Evolutionary conservation across 2,797 vertebrate genomes (phyloP).

Genomic region (Myotis myotis): DNA sequence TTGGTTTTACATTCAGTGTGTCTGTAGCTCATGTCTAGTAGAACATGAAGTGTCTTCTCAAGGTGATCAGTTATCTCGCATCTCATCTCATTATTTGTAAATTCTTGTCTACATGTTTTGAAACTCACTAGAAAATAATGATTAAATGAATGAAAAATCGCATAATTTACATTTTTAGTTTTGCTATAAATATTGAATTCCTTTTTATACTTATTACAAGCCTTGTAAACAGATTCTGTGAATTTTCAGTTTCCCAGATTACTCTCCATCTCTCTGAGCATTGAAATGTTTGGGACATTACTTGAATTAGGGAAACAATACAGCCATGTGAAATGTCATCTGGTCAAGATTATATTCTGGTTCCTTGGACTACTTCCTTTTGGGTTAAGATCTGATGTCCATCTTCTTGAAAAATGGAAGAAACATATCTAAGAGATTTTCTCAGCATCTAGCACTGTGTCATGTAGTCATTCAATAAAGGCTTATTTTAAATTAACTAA

Average conservation of each 20-base stretch:
- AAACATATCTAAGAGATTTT: neutral
- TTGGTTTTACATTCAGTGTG: neutral
- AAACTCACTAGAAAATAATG: slow-evolving; percentile 18
- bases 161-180: neutral
- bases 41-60: neutral
- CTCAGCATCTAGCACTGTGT: neutral
- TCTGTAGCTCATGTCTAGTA: neutral
- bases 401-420: neutral
- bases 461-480: neutral
- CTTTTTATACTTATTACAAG: neutral
- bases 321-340: neutral
- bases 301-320: neutral
- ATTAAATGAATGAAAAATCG: slow-evolving; percentile 16
- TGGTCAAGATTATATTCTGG: neutral
- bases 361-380: neutral
- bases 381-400: neutral
- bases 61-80: neutral
- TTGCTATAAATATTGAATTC: slow-evolving; percentile 11
- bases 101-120: neutral
- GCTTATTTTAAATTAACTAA: slow-evolving; percentile 12
- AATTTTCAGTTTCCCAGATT: neutral
- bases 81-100: neutral
- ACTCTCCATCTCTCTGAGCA: neutral
- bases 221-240: neutral
- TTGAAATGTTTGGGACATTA: neutral